A percentile compares a stretch with the other conserved stretches of the same genome.
Conservation (phyloP, 2,797 vertebrate genomes). For the Acanthornis magna region DNA sequence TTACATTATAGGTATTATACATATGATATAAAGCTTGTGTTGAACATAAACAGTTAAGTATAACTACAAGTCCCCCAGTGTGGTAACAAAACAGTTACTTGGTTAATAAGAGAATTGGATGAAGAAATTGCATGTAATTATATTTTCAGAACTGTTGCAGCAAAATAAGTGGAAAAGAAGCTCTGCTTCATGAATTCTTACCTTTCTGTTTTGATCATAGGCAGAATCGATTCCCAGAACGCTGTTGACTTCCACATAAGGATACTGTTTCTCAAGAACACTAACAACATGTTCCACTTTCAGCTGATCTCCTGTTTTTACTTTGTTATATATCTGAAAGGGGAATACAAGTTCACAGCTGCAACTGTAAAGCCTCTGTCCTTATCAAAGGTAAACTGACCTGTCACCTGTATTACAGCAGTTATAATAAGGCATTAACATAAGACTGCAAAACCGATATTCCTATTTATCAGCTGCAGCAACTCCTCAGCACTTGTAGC, state of each 20-base stretch:
- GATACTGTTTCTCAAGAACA: slow-evolving; percentile 91
- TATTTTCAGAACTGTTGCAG: neutral
- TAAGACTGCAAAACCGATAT: neutral
- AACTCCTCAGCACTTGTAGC: neutral
- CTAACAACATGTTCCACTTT: slow-evolving; percentile 89
- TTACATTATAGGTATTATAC: neutral
- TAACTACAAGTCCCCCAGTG: neutral
- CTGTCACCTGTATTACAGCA: neutral
- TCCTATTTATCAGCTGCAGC: neutral
- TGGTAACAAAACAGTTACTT: neutral
- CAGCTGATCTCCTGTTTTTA: slow-evolving; percentile 82
- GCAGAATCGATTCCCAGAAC: slow-evolving; percentile 89
- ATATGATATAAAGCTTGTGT: neutral
- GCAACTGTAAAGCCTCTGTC: neutral
- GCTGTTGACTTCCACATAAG: slow-evolving; percentile 90
- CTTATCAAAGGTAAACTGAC: neutral
- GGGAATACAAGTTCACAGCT: neutral
- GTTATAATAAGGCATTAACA: neutral
- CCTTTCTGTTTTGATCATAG: slow-evolving; percentile 94
- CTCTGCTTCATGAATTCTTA: slow-evolving; percentile 55
- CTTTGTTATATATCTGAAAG: slow-evolving; percentile 88
- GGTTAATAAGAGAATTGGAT: neutral
- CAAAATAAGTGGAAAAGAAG: neutral
- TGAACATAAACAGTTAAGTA: neutral
- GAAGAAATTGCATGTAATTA: neutral